Evolutionary conservation across 1,140 invertebrate species (phyloP).

Genomic region (Bombus difficillimus): DNA sequence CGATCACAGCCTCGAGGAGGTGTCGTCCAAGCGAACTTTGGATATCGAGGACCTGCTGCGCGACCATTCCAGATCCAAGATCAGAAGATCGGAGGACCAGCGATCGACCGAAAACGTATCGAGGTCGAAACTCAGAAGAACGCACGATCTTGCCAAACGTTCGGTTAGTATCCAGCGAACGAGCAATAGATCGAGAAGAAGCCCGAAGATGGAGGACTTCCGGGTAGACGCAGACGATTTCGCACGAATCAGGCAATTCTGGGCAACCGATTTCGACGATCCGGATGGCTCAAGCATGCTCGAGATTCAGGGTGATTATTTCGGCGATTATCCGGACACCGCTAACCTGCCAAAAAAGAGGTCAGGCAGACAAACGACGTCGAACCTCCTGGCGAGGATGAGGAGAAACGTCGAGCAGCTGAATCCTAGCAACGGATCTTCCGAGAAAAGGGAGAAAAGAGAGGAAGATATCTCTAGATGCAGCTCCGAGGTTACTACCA

Average conservation of each 20-base stretch:
- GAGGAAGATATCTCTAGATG: slow-evolving; percentile 77
- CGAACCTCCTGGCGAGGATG: slow-evolving; percentile 70
- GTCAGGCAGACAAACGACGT: slow-evolving; percentile 62
- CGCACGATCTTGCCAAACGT: slow-evolving; percentile 19
- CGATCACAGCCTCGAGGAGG: slow-evolving; percentile 56
- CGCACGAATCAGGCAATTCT: slow-evolving; percentile 63
- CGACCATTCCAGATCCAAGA: slow-evolving; percentile 36
- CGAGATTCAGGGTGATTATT: slow-evolving; percentile 75
- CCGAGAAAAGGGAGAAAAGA: slow-evolving; percentile 78
- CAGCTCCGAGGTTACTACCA: slow-evolving; percentile 83
- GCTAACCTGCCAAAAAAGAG: slow-evolving; percentile 71
- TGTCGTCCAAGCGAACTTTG: slow-evolving; percentile 31
- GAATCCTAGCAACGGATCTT: slow-evolving; percentile 74
- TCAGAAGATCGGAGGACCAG: slow-evolving; percentile 43
- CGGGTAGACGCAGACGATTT: slow-evolving; percentile 70
- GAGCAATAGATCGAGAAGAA: slow-evolving; percentile 52
- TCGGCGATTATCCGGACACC: slow-evolving; percentile 74
- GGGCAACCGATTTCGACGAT: slow-evolving; percentile 68
- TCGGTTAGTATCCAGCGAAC: not conserved
- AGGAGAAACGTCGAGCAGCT: slow-evolving; percentile 63
- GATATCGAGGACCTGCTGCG: slow-evolving; percentile 43
- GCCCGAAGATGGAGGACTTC: slow-evolving; percentile 71
- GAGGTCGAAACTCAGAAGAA: slow-evolving; percentile 35
- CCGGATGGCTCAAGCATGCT: slow-evolving; percentile 61
- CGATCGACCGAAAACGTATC: not conserved